Percentiles rank a stretch among this genome's conserved stretches.
Evolutionary conservation across 2,888 invertebrate species (phyloP).

Genomic region (Platycheirus albimanus): DNA sequence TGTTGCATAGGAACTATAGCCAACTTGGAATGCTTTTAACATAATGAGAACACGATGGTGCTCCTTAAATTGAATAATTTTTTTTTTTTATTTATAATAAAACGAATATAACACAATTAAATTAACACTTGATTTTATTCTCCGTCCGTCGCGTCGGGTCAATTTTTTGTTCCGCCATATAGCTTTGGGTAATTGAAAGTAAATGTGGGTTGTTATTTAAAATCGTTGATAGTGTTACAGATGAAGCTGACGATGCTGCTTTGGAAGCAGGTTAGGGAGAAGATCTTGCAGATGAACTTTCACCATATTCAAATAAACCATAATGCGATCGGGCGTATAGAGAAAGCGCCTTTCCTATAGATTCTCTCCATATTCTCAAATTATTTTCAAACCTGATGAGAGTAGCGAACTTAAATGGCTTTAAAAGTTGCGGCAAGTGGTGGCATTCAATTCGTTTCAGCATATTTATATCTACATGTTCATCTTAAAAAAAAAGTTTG

Average conservation of each 20-base stretch:
- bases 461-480: conserved; percentile 16
- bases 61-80: too few species aligned
- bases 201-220: conserved; percentile 8
- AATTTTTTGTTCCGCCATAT: conserved; percentile 65
- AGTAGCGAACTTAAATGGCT: conserved; percentile 71
- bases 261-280: conserved; percentile 12
- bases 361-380: conserved; percentile 73
- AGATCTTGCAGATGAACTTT: conserved; percentile 11
- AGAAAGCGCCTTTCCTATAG: conserved; percentile 67
- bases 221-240: conserved; percentile 27
- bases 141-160: too few species aligned
- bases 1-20: too few species aligned
- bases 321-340: conserved; percentile 1
- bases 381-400: conserved; percentile 72
- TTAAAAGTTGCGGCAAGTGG: conserved; percentile 72
- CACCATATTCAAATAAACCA: background rate
- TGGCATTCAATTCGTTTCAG: conserved; percentile 67
- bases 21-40: too few species aligned
- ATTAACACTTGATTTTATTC: too few species aligned
- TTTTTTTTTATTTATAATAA: too few species aligned
- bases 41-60: too few species aligned
- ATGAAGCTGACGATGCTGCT: background rate
- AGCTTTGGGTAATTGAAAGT: conserved; percentile 16
- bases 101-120: too few species aligned
- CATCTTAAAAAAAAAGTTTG: conserved; percentile 10